Evolutionary conservation across 1,140 invertebrate species (phyloP).

Genomic region (Heliconius hermathena): DNA sequence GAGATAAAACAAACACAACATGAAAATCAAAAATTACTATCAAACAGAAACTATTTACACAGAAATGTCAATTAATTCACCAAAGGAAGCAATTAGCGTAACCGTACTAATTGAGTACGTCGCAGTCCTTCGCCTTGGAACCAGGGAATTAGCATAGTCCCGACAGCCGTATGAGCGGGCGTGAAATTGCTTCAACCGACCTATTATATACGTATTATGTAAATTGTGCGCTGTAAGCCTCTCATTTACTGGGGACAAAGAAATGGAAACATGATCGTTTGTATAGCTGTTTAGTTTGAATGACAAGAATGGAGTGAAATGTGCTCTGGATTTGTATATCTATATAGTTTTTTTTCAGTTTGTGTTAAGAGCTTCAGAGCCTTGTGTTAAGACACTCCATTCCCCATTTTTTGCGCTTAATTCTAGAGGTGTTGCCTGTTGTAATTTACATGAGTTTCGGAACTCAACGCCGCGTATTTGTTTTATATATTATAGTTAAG

Average conservation of each 20-base stretch:
- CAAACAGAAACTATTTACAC: neutral
- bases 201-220: slow-evolving; percentile 19
- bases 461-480: no score
- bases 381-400: no score
- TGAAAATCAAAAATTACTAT: no score
- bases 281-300: neutral
- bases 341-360: neutral
- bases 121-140: slow-evolving; percentile 27
- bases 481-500: no score
- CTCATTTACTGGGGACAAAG: neutral
- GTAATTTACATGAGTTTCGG: no score
- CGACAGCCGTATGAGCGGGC: slow-evolving; percentile 30
- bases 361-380: no score
- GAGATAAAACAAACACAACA: no score
- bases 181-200: slow-evolving; percentile 28
- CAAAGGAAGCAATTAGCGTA: slow-evolving; percentile 25
- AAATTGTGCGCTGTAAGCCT: neutral
- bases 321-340: neutral
- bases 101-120: slow-evolving; percentile 29
- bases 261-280: neutral
- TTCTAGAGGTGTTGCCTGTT: no score
- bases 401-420: no score
- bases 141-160: slow-evolving; percentile 29
- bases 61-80: slow-evolving; percentile 25
- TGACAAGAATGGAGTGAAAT: neutral